Conservation (phyloP, 2,888 invertebrate genomes). For the Hyalella azteca region DNA sequence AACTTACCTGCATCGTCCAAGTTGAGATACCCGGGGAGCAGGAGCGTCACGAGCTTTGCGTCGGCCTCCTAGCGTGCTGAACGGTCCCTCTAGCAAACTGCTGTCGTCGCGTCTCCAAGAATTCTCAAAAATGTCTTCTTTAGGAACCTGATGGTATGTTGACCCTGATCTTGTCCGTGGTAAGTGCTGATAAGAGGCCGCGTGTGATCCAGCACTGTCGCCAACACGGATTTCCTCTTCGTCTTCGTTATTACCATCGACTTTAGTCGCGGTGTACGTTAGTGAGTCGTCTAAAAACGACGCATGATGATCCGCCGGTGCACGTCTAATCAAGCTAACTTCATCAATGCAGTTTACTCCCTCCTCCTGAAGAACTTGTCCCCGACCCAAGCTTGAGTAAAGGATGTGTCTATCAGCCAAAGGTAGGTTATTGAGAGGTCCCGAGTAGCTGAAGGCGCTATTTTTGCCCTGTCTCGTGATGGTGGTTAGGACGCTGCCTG, state of each 20-base stretch:
- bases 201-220: background rate
- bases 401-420: conserved; percentile 8
- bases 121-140: background rate
- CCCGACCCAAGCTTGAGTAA: background rate
- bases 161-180: background rate
- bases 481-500: background rate
- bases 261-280: background rate
- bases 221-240: background rate
- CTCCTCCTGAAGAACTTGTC: background rate
- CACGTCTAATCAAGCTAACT: background rate
- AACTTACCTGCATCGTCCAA: background rate
- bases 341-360: too few relatives aligned
- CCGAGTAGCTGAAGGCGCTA: background rate
- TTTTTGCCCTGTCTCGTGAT: background rate
- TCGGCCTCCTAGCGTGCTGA: background rate
- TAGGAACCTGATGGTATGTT: background rate
- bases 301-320: background rate
- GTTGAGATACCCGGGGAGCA: background rate
- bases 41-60: background rate
- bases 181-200: background rate
- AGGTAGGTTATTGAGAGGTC: background rate
- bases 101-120: background rate
- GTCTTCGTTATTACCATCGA: background rate
- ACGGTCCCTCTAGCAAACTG: background rate
- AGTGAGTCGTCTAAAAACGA: background rate